Evolutionary conservation across 2,797 vertebrate species (phyloP), one percentile per base, ranked within the genome.

Genomic region (Sebastes ruberrimus): DNA sequence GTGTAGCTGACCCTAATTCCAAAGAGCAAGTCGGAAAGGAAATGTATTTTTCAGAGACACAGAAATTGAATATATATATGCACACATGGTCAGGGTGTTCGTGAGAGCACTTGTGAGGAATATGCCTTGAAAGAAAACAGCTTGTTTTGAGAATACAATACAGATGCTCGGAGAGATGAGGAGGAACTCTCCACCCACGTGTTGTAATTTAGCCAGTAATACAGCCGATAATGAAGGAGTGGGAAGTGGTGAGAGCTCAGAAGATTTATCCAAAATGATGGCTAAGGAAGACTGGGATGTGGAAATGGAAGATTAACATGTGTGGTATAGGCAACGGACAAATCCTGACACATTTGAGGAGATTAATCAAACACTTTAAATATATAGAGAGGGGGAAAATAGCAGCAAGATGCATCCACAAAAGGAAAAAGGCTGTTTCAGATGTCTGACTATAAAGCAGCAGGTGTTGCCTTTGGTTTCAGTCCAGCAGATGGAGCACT

Each of bases 211-310:
- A 68, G 38, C 18, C 62, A 42, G 55, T 33, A 42, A 73, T 59
- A 18, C 20, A n/a, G 67, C 68, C n/a, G 33, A 32, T 81, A 73
- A 83, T 77, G 72, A 79, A 73, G 52, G 66, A 52, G 71, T 60
- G 62, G 64, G 80, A 70, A 56, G 74, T 9, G 6, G 16, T 13
- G 46, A 60, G 42, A 67, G 33, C 67, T 77, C 22, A 60, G 33
- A 23, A 7, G 30, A 74, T 76, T 42, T 23, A 66, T 74, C 53
- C 27, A 38, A 49, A 38, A 25, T 16, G 13, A 71, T 35, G 27
- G 53, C 27, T 38, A 20, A 35, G 10, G 46, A 75, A 32, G 16
- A 56, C 20, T 9, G 11, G 14, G 13, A 0, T 22, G 16, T 28
- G 30, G 38, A 79, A 59, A 66, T 30, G 18, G 46, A 32, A 49